Evolutionary conservation across 2,113 vertebrate species (phyloP).

Genomic region (Pipra filicauda): DNA sequence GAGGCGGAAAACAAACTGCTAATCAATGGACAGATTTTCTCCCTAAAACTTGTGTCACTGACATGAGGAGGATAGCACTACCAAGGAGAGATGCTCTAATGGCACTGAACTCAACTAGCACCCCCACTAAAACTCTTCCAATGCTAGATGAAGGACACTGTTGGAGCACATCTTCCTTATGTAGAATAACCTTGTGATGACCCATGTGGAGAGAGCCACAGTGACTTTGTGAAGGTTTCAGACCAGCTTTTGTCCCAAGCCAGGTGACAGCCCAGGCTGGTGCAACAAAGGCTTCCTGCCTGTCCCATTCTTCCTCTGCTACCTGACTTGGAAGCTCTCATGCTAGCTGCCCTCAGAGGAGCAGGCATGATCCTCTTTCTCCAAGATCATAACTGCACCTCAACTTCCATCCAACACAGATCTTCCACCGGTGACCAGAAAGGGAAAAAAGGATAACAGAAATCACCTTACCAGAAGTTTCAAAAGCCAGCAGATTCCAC

Average conservation of each 20-base stretch:
- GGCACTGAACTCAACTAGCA: neutral
- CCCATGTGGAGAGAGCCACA: neutral
- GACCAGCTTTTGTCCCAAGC: neutral
- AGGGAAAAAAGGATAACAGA: neutral
- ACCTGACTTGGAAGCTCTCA: neutral
- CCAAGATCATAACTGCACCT: neutral
- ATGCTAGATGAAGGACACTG: neutral
- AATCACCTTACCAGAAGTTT: neutral
- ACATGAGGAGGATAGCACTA: neutral
- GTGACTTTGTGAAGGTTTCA: neutral
- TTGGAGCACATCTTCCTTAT: neutral
- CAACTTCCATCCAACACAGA: neutral
- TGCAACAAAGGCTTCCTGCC: neutral
- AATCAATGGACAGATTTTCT: neutral
- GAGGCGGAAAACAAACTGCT: neutral
- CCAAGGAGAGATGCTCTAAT: neutral
- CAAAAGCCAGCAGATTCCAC: constrained; percentile 13
- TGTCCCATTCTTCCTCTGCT: neutral
- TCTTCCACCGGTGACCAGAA: neutral
- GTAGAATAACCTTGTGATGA: neutral
- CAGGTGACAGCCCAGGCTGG: neutral
- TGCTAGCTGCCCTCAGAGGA: neutral
- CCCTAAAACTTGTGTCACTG: neutral
- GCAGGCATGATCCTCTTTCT: neutral
- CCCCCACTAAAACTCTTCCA: neutral